phyloP scores from a whole-genome alignment of 2,888 invertebrate genomes.

The Lepidochitona cinerea region DNA sequence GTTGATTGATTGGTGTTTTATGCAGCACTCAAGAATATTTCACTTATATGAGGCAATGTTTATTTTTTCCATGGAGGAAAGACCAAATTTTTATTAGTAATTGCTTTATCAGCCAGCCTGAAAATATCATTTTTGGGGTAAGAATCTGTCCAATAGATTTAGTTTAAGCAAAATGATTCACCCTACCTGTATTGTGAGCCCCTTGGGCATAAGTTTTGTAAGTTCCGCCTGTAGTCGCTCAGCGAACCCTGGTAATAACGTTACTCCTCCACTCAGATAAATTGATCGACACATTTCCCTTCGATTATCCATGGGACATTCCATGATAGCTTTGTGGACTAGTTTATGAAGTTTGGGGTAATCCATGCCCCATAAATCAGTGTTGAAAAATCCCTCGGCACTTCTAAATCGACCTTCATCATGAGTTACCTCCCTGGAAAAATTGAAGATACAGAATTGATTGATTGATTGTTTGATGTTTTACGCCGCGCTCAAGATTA shows the following conservation, averaged over 20 bases:
- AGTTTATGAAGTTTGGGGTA: conserved; percentile 75
- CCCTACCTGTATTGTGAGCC: conserved; percentile 74
- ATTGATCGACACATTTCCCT: conserved; percentile 75
- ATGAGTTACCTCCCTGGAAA: conserved; percentile 64
- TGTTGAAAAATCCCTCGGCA: conserved; percentile 74
- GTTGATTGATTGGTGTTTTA: too few species aligned
- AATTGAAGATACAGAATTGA: not conserved
- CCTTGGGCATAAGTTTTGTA: conserved; percentile 73
- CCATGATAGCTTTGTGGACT: conserved; percentile 74
- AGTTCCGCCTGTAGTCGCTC: conserved; percentile 75
- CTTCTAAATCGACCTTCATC: conserved; percentile 72
- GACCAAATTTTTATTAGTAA: too few species aligned
- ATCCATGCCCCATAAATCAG: conserved; percentile 75
- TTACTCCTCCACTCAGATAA: conserved; percentile 75
- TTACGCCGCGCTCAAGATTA: too few species aligned
- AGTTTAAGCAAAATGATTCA: too few species aligned
- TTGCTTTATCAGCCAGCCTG: too few species aligned
- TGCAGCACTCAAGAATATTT: too few species aligned
- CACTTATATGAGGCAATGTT: too few species aligned
- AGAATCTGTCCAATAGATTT: too few species aligned
- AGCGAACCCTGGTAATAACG: conserved; percentile 75
- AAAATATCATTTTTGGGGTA: too few species aligned
- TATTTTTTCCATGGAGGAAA: too few species aligned
- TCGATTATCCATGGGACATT: conserved; percentile 76
- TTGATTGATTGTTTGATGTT: too few species aligned